Evolutionary conservation across 35 echinoderm and acorn worm species (phyloP).

Genomic region (Acanthaster planci): DNA sequence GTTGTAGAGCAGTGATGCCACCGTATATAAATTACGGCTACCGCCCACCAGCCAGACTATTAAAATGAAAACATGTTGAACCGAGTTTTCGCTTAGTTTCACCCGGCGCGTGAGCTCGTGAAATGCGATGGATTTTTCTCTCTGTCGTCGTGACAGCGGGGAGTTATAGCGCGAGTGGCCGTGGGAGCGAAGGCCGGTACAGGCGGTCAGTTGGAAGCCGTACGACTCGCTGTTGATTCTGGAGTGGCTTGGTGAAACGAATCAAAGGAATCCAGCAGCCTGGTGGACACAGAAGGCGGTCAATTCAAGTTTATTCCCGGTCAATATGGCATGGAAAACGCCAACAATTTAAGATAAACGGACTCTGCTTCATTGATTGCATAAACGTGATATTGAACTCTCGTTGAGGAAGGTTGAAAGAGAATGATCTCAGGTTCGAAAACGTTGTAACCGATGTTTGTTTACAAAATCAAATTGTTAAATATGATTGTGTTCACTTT

Average conservation of each 20-base stretch:
- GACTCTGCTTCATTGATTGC: too few species aligned
- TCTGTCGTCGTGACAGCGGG: not conserved
- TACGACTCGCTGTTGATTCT: too few species aligned
- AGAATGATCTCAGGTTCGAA: too few species aligned
- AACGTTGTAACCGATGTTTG: too few species aligned
- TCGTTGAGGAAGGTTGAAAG: too few species aligned
- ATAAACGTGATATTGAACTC: too few species aligned
- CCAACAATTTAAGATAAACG: too few species aligned
- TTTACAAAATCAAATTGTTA: too few species aligned
- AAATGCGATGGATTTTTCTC: slow-evolving; percentile 11
- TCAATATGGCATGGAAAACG: too few species aligned
- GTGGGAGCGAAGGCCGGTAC: not conserved
- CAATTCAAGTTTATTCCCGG: too few species aligned
- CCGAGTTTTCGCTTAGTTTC: slow-evolving; percentile 15
- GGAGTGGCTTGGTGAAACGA: not conserved
- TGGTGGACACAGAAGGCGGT: not conserved
- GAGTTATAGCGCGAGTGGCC: not conserved
- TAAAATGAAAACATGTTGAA: not conserved
- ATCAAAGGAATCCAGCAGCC: not conserved
- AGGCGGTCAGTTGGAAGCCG: not conserved
- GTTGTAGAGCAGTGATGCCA: not conserved
- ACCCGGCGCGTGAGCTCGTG: slow-evolving; percentile 16
- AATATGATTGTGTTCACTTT: too few species aligned
- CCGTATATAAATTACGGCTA: not conserved
- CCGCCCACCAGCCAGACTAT: not conserved